Percentiles rank a stretch among this genome's conserved stretches.
Conservation (phyloP, 2,888 invertebrate genomes). For the Hydrotaea cyrtoneurina region DNA sequence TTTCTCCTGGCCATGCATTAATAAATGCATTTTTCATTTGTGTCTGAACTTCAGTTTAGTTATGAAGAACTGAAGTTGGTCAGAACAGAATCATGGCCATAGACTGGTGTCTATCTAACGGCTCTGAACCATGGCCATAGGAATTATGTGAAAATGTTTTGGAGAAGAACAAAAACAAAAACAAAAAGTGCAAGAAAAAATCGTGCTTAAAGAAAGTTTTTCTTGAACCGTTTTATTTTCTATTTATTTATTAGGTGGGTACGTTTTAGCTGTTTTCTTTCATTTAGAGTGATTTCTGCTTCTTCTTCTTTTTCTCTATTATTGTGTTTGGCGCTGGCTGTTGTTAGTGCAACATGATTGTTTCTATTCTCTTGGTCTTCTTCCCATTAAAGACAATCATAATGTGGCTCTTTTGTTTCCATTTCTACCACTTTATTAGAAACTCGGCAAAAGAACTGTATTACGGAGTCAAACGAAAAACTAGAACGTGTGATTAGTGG, state of each 20-base stretch:
- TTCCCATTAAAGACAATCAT: slow-evolving; percentile 56
- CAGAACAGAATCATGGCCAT: not conserved
- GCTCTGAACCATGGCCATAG: not conserved
- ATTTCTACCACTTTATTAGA: slow-evolving; percentile 35
- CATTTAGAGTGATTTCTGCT: not conserved
- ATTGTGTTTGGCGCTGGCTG: not conserved
- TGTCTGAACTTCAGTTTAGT: slow-evolving; percentile 18
- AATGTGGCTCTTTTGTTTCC: slow-evolving; percentile 30
- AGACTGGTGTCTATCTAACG: too few relatives aligned
- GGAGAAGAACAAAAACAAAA: slow-evolving; percentile 29
- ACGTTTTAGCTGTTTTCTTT: not conserved
- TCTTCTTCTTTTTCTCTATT: not conserved
- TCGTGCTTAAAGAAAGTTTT: slow-evolving; percentile 65
- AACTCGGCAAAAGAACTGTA: slow-evolving; percentile 17
- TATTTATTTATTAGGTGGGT: slow-evolving; percentile 60
- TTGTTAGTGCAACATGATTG: slow-evolving; percentile 12
- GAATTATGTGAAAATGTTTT: slow-evolving; percentile 53
- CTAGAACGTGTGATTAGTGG: slow-evolving; percentile 60
- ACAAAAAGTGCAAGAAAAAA: too few relatives aligned
- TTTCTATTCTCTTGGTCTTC: slow-evolving; percentile 47
- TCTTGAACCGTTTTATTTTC: slow-evolving; percentile 24
- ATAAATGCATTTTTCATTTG: slow-evolving; percentile 43
- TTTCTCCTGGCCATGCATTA: slow-evolving; percentile 11
- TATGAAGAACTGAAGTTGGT: slow-evolving; percentile 35
- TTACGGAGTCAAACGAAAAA: slow-evolving; percentile 31